Percentiles rank a stretch among this genome's conserved stretches.
These are phyloP conservation scores for Drosophila incognita DNA, from an alignment of 2,888 invertebrate genomes.

Conservation along the genomic window DNA sequence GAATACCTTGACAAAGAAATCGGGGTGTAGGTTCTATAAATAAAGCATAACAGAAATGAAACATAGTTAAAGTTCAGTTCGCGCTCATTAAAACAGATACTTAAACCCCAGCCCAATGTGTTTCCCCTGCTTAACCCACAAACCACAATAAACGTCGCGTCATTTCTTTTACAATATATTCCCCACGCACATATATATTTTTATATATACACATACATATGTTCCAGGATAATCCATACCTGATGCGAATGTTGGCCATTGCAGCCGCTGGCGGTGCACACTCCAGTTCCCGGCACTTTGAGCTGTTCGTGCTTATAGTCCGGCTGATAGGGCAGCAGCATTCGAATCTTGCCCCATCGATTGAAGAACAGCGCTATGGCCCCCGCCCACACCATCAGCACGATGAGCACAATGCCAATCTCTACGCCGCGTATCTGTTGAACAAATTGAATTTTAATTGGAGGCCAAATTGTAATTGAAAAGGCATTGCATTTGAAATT, in stretches of 20 bases:
- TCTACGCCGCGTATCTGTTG: slow-evolving; percentile 94
- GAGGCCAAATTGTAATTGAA: background rate
- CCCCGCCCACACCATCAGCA: slow-evolving; percentile 93
- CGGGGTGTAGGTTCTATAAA: slow-evolving; percentile 85
- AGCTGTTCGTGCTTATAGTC: slow-evolving; percentile 95
- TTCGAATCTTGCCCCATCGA: slow-evolving; percentile 95
- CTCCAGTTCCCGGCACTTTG: slow-evolving; percentile 91
- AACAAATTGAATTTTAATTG: background rate
- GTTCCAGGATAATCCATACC: slow-evolving; percentile 71
- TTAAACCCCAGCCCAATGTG: slow-evolving; percentile 12
- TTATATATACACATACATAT: background rate
- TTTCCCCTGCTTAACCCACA: slow-evolving; percentile 23
- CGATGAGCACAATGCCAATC: slow-evolving; percentile 94
- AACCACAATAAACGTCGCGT: slow-evolving; percentile 3
- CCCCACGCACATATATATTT: slow-evolving; percentile 1
- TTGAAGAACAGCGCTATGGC: slow-evolving; percentile 95
- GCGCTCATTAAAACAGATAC: slow-evolving; percentile 39
- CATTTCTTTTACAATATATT: background rate
- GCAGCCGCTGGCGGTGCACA: slow-evolving; percentile 88
- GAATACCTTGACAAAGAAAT: slow-evolving; percentile 85
- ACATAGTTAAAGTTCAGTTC: slow-evolving; percentile 67
- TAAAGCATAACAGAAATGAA: slow-evolving; percentile 78
- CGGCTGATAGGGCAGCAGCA: slow-evolving; percentile 96
- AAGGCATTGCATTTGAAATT: background rate
- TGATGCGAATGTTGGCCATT: slow-evolving; percentile 87